Evolutionary conservation across 2,113 vertebrate species (phyloP), one percentile per base, ranked within the genome.

Genomic region (Motacilla tschutschensis): DNA sequence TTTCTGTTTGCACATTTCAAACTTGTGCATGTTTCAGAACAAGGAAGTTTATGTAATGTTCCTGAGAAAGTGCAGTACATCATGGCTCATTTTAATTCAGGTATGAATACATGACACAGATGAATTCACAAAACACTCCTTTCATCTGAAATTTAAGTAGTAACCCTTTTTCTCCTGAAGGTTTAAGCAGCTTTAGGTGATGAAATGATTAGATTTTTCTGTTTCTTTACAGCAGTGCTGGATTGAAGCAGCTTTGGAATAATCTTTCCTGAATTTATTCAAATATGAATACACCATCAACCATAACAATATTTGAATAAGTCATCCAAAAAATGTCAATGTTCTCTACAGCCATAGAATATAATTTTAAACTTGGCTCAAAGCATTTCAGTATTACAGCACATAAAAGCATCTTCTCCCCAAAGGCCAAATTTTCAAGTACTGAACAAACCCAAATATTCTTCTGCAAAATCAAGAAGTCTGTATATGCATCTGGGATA

Each of bases 71-170:
- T 79, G 70, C 90, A 93, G 72, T 15, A 94, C 94, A 94, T 95
- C 94, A 55, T 67, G 96, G 94, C 77, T 96, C 84, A 91, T 96
- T 97, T 96, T 97, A 96, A 95, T 92, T 92, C 90, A 95, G 94
- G 95, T 97, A 97, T 95, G 96, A 97, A 96, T 93, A 94, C 75
- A 93, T 94, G 92, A 95, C 88, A 95, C 92, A 95, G 80, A 95
- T 97, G 97, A 97, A 97, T 97, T 97, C 93, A 97, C 96, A 97
- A 96, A 94, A 95, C 64, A 70, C 90, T 93, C 88, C 90, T 97
- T 97, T 97, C 97, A 97, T 89, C 92, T 83, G 92, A 91, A 89
- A 89, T 90, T 90, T 91, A 93, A 96, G 92, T 60, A 96, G 90
- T 81, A 95, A 95, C 91, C 63, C 92, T 92, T 90, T 94, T 90